These are phyloP conservation scores for Caranx melampygus DNA, from an alignment of 2,113 vertebrate species.

Conservation along the genomic window DNA sequence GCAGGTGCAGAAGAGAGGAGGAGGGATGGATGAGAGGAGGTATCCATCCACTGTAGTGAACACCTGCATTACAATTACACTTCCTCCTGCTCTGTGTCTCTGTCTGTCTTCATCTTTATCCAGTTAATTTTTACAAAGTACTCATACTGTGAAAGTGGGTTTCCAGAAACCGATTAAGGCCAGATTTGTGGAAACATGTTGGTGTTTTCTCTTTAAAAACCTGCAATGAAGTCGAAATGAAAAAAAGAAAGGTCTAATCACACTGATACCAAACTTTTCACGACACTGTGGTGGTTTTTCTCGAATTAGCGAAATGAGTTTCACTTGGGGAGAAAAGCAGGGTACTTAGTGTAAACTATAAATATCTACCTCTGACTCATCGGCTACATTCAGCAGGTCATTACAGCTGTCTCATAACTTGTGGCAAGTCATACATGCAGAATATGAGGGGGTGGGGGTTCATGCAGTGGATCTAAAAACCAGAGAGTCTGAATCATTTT, in stretches of 20 bases:
- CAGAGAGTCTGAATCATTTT: constrained; percentile 16
- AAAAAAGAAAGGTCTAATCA: background rate
- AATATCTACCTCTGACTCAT: constrained; percentile 54
- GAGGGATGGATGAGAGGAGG: constrained; percentile 11
- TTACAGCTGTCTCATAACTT: constrained; percentile 11
- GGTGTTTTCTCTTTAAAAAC: background rate
- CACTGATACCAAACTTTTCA: constrained; percentile 7
- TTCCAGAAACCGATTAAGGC: constrained; percentile 1
- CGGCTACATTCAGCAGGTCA: constrained; percentile 8
- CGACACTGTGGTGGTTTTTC: constrained; percentile 5
- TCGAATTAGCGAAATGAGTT: constrained; percentile 29
- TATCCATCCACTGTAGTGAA: constrained; percentile 54
- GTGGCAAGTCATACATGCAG: background rate
- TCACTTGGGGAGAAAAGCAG: constrained; percentile 7
- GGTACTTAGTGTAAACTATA: constrained; percentile 29
- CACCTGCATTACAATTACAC: constrained; percentile 59
- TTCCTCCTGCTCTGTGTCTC: constrained; percentile 21
- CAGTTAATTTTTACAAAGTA: constrained; percentile 36
- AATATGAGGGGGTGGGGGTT: background rate
- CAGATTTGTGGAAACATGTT: constrained; percentile 6
- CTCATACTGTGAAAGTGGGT: background rate
- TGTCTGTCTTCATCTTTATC: constrained; percentile 8
- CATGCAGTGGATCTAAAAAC: background rate
- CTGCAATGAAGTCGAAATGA: background rate
- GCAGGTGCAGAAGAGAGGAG: constrained; percentile 25